phyloP scores from a whole-genome alignment of 2,113 vertebrate genomes.

The Crotalus viridis region DNA sequence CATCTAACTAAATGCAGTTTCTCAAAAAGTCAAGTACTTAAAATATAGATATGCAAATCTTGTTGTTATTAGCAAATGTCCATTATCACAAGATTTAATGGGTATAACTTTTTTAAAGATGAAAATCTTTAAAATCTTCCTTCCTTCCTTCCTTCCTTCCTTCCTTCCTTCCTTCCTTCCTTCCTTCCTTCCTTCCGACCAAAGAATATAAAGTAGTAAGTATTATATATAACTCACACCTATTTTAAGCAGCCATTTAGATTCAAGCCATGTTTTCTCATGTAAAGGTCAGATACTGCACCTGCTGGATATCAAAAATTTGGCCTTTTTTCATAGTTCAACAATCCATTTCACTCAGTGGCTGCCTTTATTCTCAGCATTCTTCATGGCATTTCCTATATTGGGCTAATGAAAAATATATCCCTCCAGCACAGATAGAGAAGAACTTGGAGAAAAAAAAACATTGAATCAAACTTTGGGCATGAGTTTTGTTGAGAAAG shows the following conservation, averaged over 20 bases:
- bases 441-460: not conserved
- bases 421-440: not conserved
- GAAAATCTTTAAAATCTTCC: not conserved
- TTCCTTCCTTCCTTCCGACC: no score
- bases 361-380: conserved; percentile 14
- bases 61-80: not conserved
- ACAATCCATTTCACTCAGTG: conserved; percentile 7
- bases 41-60: not conserved
- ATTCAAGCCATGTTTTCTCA: not conserved
- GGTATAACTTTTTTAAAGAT: not conserved
- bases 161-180: not conserved
- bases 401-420: conserved; percentile 8
- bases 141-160: not conserved
- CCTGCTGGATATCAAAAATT: conserved; percentile 26
- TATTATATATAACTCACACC: conserved; percentile 22
- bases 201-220: not conserved
- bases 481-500: not conserved
- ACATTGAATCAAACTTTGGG: not conserved
- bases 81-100: not conserved
- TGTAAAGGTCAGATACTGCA: conserved; percentile 35
- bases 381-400: conserved; percentile 16
- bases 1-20: not conserved
- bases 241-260: conserved; percentile 26
- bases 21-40: not conserved
- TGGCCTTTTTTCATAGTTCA: conserved; percentile 31